Conservation (phyloP, 1,140 invertebrate species). For the Nasonia vitripennis region DNA sequence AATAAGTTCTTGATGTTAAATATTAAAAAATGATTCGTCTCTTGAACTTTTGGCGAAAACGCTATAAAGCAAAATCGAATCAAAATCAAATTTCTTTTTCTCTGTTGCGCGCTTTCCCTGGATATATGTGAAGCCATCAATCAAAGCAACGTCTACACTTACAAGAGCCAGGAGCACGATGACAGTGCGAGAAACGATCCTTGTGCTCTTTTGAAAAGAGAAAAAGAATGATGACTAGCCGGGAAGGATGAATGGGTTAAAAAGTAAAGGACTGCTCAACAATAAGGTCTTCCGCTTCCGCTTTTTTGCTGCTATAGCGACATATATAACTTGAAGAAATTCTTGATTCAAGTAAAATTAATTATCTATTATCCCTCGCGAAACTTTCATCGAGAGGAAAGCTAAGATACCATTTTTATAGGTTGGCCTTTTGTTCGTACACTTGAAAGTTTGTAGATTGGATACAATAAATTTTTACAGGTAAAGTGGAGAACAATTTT, state of each 20-base stretch:
- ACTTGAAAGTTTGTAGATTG: no score
- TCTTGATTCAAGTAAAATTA: not conserved
- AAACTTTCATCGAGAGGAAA: constrained; percentile 1
- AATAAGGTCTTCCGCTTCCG: not conserved
- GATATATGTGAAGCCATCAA: not conserved
- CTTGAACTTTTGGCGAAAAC: not conserved
- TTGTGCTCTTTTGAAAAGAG: not conserved
- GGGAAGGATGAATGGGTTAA: constrained; percentile 7
- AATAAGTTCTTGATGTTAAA: no score
- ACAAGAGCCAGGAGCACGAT: not conserved
- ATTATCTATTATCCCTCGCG: not conserved
- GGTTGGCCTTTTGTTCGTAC: no score
- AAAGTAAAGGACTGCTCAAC: not conserved
- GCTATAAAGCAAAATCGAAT: not conserved
- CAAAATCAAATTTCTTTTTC: constrained; percentile 1
- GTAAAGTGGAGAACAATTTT: no score
- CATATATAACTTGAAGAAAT: not conserved
- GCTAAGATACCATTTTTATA: no score
- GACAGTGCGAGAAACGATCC: constrained; percentile 10
- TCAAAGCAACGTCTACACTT: not conserved
- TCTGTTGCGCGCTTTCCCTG: not conserved
- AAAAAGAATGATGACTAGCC: not conserved
- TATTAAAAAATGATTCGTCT: no score
- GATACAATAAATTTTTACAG: no score
- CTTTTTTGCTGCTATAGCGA: not conserved